Evolutionary conservation across 2,797 vertebrate species (phyloP).

Genomic region (Ficedula albicollis): DNA sequence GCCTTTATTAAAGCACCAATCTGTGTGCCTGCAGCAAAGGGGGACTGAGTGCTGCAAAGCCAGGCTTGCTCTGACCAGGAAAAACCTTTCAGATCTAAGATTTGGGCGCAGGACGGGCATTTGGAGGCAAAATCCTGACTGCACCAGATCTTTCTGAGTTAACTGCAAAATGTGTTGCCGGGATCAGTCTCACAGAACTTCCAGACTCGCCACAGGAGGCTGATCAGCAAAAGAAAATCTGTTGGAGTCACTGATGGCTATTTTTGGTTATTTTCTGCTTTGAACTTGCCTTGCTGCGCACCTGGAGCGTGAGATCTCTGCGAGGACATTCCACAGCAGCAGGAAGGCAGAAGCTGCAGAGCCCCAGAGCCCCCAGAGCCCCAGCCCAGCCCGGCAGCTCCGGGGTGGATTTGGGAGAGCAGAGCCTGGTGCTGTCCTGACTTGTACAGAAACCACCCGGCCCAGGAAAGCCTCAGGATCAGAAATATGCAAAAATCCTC

Average conservation of each 20-base stretch:
- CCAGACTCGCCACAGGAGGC: neutral
- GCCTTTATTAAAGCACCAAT: neutral
- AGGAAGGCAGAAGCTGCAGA: neutral
- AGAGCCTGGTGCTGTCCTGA: neutral
- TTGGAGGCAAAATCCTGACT: neutral
- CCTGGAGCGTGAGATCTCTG: neutral
- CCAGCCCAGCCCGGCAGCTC: neutral
- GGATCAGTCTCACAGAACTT: neutral
- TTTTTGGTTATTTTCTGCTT: neutral
- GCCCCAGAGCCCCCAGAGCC: neutral
- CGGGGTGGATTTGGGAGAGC: neutral
- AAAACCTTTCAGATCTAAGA: neutral
- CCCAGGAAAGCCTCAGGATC: neutral
- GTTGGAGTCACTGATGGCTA: neutral
- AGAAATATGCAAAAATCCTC: constrained; percentile 13
- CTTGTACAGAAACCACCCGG: neutral
- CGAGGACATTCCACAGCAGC: neutral
- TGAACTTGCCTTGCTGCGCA: neutral
- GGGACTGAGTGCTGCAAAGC: neutral
- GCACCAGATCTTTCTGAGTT: neutral
- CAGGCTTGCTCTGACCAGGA: neutral
- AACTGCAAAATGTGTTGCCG: rapidly evolving
- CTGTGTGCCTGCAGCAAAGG: neutral
- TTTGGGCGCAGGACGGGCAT: neutral
- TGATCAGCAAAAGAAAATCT: neutral